These are phyloP conservation scores for Cyphomyrus plagiostoma DNA, from an alignment of 2,113 vertebrate species.

Conservation along the genomic window DNA sequence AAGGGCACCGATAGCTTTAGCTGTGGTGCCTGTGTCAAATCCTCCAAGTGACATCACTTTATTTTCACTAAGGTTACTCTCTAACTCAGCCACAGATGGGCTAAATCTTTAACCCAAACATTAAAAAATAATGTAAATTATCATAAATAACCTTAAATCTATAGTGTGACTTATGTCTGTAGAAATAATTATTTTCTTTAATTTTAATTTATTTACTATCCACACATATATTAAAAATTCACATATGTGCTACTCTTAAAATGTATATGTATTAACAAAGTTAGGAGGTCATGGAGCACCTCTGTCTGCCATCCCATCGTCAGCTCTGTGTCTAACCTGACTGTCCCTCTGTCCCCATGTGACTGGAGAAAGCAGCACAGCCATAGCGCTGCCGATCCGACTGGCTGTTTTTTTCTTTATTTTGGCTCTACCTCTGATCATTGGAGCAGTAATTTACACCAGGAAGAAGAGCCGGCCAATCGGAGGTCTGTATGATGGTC, in stretches of 20 bases:
- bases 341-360: background rate
- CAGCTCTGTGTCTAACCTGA: background rate
- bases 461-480: background rate
- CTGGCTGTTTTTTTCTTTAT: background rate
- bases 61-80: background rate
- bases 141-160: background rate
- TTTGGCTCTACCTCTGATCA: background rate
- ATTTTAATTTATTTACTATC: no score
- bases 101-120: background rate
- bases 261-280: background rate
- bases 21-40: background rate
- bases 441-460: background rate
- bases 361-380: background rate
- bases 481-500: background rate
- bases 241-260: no score
- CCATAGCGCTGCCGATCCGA: background rate
- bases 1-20: no score
- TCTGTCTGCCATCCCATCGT: background rate
- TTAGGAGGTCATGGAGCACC: background rate
- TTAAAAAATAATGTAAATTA: background rate
- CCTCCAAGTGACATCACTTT: background rate
- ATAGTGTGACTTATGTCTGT: background rate
- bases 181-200: no score
- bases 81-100: background rate
- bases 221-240: no score